phyloP scores from a whole-genome alignment of 2,113 vertebrate genomes.

The Lipotes vexillifer region DNA sequence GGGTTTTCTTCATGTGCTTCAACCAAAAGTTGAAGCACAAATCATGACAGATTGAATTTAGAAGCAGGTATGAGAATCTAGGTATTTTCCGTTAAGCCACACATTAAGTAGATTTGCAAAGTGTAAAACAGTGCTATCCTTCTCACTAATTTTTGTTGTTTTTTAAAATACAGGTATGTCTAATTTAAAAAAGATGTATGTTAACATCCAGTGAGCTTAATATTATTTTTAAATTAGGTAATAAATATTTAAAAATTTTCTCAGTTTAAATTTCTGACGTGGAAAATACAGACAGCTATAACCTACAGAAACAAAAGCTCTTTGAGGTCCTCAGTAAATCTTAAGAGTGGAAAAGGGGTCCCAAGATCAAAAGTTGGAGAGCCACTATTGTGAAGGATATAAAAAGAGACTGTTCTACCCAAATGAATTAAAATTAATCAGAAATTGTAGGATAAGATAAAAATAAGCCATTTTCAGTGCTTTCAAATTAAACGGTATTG shows the following conservation, averaged over 20 bases:
- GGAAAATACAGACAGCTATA: neutral
- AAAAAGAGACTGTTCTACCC: neutral
- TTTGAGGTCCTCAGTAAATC: neutral
- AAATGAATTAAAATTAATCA: neutral
- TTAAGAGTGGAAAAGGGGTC: neutral
- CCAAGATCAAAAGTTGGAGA: neutral
- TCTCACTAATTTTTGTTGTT: neutral
- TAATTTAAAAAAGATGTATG: neutral
- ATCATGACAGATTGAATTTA: neutral
- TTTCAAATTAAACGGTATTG: slow-evolving; percentile 10
- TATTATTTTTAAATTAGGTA: neutral
- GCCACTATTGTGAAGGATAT: neutral
- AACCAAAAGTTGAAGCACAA: neutral
- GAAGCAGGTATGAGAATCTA: neutral
- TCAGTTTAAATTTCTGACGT: neutral
- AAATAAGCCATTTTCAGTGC: slow-evolving; percentile 1
- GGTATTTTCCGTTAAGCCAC: neutral
- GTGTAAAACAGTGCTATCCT: neutral
- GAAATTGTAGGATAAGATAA: neutral
- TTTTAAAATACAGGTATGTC: neutral
- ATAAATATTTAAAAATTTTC: neutral
- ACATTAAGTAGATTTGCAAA: neutral
- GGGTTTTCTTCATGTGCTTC: neutral
- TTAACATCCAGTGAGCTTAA: neutral
- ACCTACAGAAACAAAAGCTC: neutral